Percentiles rank a stretch among this genome's conserved stretches.
Evolutionary conservation across 64 coral and sea anemone species (phyloP).

Genomic region (Montipora foliosa): DNA sequence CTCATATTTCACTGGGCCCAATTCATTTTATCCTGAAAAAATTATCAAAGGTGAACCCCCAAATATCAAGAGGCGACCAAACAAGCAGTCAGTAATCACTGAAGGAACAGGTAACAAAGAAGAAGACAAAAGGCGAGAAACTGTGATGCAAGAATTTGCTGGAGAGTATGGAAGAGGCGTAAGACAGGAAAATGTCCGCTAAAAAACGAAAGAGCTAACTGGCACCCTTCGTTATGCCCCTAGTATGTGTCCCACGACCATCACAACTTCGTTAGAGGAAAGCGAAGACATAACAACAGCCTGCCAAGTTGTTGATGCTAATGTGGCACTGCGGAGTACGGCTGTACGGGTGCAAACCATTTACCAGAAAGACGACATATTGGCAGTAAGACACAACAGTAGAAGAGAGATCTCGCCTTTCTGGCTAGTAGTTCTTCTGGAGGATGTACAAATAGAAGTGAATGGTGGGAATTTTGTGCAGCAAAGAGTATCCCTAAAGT

Average conservation of each 20-base stretch:
- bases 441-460: slow-evolving; percentile 44
- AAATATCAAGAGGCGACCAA: background rate
- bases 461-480: slow-evolving; percentile 23
- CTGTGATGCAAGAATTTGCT: slow-evolving; percentile 37
- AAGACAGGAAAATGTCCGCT: slow-evolving; percentile 58
- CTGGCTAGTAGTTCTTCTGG: slow-evolving; percentile 48
- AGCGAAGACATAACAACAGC: background rate
- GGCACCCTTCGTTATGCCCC: slow-evolving; percentile 52
- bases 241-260: slow-evolving; percentile 27
- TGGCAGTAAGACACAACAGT: slow-evolving; percentile 43
- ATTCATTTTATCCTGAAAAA: slow-evolving; percentile 64
- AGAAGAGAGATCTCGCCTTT: slow-evolving; percentile 51
- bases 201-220: slow-evolving; percentile 72
- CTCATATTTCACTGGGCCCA: slow-evolving; percentile 51
- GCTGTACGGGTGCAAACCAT: slow-evolving; percentile 3
- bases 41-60: slow-evolving; percentile 60
- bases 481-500: slow-evolving; percentile 28
- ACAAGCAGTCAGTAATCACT: background rate
- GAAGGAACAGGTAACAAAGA: slow-evolving; percentile 44
- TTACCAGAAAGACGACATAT: background rate
- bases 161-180: slow-evolving; percentile 44
- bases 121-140: slow-evolving; percentile 23
- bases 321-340: background rate
- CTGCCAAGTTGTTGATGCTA: slow-evolving; percentile 11
- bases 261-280: slow-evolving; percentile 38